These are phyloP conservation scores for Marisa cornuarietis DNA, from an alignment of 1,140 invertebrate species.

Conservation along the genomic window DNA sequence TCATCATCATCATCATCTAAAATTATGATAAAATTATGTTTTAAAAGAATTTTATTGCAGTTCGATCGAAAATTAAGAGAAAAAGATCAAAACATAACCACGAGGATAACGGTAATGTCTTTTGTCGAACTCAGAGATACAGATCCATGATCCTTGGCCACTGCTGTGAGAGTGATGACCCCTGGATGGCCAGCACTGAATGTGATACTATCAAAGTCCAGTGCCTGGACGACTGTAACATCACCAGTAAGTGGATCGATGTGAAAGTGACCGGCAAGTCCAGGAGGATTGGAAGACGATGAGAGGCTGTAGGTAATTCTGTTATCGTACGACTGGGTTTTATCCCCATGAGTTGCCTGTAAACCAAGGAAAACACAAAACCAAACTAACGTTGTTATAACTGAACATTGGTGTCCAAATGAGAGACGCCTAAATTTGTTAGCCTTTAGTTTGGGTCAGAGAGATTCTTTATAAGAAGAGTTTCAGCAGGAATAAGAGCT, in stretches of 20 bases:
- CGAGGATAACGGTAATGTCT: neutral
- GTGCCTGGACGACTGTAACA: neutral
- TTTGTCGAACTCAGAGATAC: neutral
- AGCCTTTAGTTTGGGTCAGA: no score
- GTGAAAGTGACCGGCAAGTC: constrained; percentile 28
- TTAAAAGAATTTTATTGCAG: no score
- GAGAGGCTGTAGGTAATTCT: constrained; percentile 25
- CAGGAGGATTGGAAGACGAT: constrained; percentile 6
- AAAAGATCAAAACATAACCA: neutral
- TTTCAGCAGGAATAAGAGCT: no score
- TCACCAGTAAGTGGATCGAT: constrained; percentile 1
- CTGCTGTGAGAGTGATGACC: neutral
- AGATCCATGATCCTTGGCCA: neutral
- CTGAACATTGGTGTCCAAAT: no score
- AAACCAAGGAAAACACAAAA: no score
- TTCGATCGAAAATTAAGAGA: no score
- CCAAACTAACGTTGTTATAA: no score
- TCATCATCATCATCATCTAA: no score
- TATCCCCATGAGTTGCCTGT: constrained; percentile 42
- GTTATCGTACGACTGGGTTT: constrained; percentile 33
- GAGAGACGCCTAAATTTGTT: no score
- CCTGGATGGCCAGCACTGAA: neutral
- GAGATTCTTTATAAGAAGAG: no score
- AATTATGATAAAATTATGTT: no score
- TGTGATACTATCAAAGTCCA: constrained; percentile 11